phyloP scores from a whole-genome alignment of 1,140 invertebrate genomes.

The Drosophila busckii region DNA sequence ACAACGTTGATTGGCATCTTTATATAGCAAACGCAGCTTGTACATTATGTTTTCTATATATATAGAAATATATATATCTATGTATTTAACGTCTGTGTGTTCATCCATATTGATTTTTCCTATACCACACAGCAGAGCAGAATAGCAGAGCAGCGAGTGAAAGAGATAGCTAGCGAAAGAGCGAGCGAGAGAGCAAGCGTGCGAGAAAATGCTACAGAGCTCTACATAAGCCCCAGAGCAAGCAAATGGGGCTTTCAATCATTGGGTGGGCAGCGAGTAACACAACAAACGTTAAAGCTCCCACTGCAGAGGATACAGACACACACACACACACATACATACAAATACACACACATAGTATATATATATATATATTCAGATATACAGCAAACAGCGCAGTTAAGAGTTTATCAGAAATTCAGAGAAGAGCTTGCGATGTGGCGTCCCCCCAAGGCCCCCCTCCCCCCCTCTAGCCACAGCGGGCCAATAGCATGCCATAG shows the following conservation, averaged over 20 bases:
- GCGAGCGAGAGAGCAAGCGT: too few relatives aligned
- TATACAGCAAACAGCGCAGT: constrained; percentile 39
- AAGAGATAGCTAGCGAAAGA: too few relatives aligned
- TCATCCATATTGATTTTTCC: constrained; percentile 50
- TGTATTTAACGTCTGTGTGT: constrained; percentile 22
- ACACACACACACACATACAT: neutral
- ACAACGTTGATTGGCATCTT: too few relatives aligned
- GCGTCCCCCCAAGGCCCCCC: neutral
- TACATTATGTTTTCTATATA: too few relatives aligned
- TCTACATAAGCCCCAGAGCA: too few relatives aligned
- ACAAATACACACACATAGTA: neutral
- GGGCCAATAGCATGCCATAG: too few relatives aligned
- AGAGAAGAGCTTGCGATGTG: constrained; percentile 47
- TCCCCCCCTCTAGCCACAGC: neutral
- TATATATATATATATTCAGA: neutral
- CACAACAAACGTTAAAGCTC: too few relatives aligned
- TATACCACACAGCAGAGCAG: too few relatives aligned
- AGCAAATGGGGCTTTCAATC: too few relatives aligned
- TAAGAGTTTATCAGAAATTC: constrained; percentile 67
- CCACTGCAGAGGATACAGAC: neutral
- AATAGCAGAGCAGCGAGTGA: too few relatives aligned
- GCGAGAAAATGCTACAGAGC: constrained; percentile 22
- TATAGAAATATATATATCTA: neutral
- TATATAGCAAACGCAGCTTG: too few relatives aligned
- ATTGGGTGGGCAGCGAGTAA: too few relatives aligned